Conservation (phyloP, 2,888 invertebrate species). For the Penaeus monodon region DNA sequence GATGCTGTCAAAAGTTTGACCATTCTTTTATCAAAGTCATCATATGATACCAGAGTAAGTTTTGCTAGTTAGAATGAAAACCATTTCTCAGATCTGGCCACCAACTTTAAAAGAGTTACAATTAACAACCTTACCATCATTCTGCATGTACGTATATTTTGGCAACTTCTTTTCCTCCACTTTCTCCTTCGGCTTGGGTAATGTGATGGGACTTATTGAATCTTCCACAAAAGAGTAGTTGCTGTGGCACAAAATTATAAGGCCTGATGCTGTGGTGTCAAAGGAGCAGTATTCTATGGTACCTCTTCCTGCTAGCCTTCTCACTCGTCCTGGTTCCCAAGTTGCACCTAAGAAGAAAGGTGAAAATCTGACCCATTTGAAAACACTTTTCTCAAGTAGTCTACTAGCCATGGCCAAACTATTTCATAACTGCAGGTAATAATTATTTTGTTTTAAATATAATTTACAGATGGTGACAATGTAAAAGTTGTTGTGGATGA, state of each 20-base stretch:
- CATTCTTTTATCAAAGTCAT: too few species aligned
- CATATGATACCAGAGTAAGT: too few species aligned
- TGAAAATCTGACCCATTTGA: not conserved
- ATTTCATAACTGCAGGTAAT: not conserved
- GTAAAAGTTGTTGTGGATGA: too few species aligned
- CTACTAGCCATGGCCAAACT: too few species aligned
- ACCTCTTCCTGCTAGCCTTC: constrained; percentile 45
- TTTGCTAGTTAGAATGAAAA: too few species aligned
- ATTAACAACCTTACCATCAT: constrained; percentile 35
- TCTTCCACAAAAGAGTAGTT: constrained; percentile 55
- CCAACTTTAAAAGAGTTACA: not conserved
- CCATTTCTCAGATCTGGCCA: too few species aligned
- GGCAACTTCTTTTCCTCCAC: constrained; percentile 9
- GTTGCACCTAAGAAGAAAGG: constrained; percentile 27
- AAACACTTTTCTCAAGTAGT: not conserved
- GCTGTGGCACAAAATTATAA: constrained; percentile 53
- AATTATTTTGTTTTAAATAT: not conserved
- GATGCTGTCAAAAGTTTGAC: too few species aligned
- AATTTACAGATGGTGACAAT: not conserved
- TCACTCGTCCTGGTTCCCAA: constrained; percentile 40
- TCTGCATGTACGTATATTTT: constrained; percentile 52
- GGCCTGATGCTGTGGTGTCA: constrained; percentile 37
- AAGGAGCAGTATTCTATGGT: constrained; percentile 54
- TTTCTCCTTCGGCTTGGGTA: not conserved
- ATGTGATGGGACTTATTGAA: constrained; percentile 37